Evolutionary conservation across 2,888 invertebrate genomes (phyloP).

Genomic region (Chelonus formosanus): DNA sequence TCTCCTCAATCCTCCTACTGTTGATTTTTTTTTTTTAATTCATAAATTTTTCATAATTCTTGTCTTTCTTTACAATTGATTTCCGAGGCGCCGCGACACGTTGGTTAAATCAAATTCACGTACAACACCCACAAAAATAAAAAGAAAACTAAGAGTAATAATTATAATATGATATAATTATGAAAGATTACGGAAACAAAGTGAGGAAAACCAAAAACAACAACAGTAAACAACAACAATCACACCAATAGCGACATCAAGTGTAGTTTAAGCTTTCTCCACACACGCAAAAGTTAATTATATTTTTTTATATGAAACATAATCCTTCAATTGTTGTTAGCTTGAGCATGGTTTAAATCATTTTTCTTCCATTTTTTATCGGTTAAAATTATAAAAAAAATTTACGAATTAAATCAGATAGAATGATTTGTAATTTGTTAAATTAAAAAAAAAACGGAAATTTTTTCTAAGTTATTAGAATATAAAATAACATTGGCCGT

Average conservation of each 20-base stretch:
- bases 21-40: neutral
- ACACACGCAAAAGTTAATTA: constrained; percentile 62
- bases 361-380: neutral
- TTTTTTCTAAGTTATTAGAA: neutral
- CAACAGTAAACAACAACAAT: constrained; percentile 53
- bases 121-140: constrained; percentile 57
- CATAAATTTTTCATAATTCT: neutral
- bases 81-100: constrained; percentile 24
- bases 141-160: constrained; percentile 45
- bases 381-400: too few species aligned
- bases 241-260: constrained; percentile 65
- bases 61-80: neutral
- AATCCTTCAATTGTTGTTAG: constrained; percentile 4
- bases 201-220: constrained; percentile 47
- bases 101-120: constrained; percentile 46
- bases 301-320: constrained; percentile 38
- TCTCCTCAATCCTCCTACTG: neutral
- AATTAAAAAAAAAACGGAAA: neutral
- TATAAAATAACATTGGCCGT: constrained; percentile 10
- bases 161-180: constrained; percentile 34
- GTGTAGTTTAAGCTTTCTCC: constrained; percentile 63
- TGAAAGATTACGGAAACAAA: constrained; percentile 26
- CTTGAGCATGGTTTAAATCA: neutral
- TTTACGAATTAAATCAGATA: too few species aligned
- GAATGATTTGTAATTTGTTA: neutral